Conservation (phyloP, 2,797 vertebrate species). For the Orestias chungarensis region DNA sequence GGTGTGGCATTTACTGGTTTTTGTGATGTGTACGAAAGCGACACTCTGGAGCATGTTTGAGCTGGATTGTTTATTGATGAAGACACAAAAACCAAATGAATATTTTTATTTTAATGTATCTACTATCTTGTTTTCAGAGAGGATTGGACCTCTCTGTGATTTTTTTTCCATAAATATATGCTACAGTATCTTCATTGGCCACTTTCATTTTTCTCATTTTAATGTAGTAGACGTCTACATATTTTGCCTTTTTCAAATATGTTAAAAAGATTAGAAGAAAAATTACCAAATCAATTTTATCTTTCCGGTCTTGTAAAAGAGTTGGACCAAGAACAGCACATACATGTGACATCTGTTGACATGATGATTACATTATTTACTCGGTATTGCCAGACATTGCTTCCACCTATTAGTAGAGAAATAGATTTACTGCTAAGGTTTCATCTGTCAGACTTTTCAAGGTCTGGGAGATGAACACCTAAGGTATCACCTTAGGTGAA, state of each 20-base stretch:
- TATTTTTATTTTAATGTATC: not conserved
- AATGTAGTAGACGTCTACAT: no score
- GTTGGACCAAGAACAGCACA: not conserved
- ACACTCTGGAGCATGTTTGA: no score
- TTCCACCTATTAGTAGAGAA: not conserved
- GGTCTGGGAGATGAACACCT: no score
- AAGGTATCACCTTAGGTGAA: not conserved
- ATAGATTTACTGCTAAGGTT: not conserved
- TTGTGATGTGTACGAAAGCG: not conserved
- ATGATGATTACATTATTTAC: not conserved
- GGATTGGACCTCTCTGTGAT: not conserved
- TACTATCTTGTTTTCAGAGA: not conserved
- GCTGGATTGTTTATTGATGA: not conserved
- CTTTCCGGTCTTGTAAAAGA: not conserved
- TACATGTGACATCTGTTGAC: not conserved
- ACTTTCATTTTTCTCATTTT: not conserved
- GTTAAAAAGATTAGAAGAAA: no score
- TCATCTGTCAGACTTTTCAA: not conserved
- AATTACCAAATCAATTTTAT: no score
- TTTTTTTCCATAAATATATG: not conserved
- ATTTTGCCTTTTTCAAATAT: no score
- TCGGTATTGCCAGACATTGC: not conserved
- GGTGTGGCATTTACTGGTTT: not conserved
- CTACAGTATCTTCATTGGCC: not conserved
- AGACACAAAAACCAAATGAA: not conserved